These are phyloP conservation scores for Tinea pellionella DNA, from an alignment of 2,888 invertebrate genomes.

Conservation along the genomic window DNA sequence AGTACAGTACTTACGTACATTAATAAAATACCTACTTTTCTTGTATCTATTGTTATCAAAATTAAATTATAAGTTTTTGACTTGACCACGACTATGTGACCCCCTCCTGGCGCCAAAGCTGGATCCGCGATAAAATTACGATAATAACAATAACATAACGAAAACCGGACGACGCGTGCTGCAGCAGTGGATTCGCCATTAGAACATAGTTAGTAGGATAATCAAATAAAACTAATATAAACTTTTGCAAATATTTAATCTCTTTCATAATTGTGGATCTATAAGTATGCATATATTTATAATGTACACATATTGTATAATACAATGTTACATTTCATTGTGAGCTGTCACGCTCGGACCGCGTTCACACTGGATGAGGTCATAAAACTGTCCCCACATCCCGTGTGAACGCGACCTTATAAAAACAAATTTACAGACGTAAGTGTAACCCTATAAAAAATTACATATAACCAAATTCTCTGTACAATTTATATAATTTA, in stretches of 20 bases:
- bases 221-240: conserved; percentile 57
- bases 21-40: too few species aligned
- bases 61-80: too few species aligned
- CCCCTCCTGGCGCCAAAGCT: too few species aligned
- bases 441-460: conserved; percentile 2
- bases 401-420: background rate
- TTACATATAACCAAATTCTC: conserved; percentile 1
- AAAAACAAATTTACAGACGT: background rate
- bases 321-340: conserved; percentile 54
- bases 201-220: too few species aligned
- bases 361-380: background rate
- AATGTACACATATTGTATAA: conserved; percentile 65
- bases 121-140: too few species aligned
- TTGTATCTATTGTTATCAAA: too few species aligned
- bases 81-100: too few species aligned
- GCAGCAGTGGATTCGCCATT: too few species aligned
- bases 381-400: background rate
- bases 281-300: conserved; percentile 55
- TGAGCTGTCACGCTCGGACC: conserved; percentile 24
- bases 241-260: conserved; percentile 72
- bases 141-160: too few species aligned
- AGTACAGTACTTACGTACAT: too few species aligned
- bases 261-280: conserved; percentile 71
- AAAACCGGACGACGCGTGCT: too few species aligned
- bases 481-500: conserved; percentile 24